Conservation (phyloP, 1,140 invertebrate genomes). For the Drosophila virilis region DNA sequence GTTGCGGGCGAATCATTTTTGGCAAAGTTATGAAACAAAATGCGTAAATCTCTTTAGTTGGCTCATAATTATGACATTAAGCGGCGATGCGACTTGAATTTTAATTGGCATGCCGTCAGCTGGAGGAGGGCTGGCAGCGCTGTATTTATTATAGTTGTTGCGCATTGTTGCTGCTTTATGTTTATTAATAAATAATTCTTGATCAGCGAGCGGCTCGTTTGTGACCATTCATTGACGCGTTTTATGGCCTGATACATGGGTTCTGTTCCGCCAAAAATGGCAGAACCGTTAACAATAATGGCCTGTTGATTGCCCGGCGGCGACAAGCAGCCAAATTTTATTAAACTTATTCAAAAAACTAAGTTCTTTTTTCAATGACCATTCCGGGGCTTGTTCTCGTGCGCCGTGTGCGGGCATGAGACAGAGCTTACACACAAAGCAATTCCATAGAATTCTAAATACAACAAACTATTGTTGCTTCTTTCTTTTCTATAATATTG, state of each 20-base stretch:
- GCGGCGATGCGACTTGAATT: constrained; percentile 78
- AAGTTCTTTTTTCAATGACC: constrained; percentile 4
- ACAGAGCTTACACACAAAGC: neutral
- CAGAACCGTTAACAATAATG: constrained; percentile 51
- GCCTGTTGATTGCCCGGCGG: constrained; percentile 32
- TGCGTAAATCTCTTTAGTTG: constrained; percentile 82
- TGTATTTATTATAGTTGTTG: constrained; percentile 28
- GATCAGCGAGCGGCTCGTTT: constrained; percentile 23
- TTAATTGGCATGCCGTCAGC: constrained; percentile 70
- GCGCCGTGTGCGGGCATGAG: too few species aligned
- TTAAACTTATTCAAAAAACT: constrained; percentile 37
- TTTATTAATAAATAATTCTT: constrained; percentile 79
- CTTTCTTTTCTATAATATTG: neutral
- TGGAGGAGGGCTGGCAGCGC: neutral
- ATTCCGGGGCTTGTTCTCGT: neutral
- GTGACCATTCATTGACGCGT: constrained; percentile 55
- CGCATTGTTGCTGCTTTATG: constrained; percentile 50
- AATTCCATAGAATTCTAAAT: constrained; percentile 1
- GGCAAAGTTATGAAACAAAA: constrained; percentile 75
- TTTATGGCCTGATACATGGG: constrained; percentile 66
- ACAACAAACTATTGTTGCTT: neutral
- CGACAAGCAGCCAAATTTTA: constrained; percentile 26
- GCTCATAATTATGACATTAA: constrained; percentile 83
- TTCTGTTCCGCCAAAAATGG: constrained; percentile 38
- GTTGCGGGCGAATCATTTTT: constrained; percentile 27